Evolutionary conservation across 1,140 invertebrate genomes (phyloP).

Genomic region (Drosophila pseudoobscura): DNA sequence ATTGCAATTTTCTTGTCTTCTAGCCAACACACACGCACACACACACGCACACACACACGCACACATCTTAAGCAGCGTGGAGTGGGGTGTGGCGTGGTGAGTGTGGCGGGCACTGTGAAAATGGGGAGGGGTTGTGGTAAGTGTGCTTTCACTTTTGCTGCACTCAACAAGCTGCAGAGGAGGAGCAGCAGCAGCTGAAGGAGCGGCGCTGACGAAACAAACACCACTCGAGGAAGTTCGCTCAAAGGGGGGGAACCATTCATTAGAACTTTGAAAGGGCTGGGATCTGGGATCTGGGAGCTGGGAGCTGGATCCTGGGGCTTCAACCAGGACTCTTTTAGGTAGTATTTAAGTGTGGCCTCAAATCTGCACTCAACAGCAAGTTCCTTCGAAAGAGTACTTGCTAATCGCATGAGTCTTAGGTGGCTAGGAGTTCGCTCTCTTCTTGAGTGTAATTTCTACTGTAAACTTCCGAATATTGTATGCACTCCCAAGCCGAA

Average conservation of each 20-base stretch:
- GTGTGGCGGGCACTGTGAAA: background rate
- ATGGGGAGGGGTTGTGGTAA: slow-evolving; percentile 12
- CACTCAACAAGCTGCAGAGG: slow-evolving; percentile 39
- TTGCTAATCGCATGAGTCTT: too few species aligned
- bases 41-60: too few species aligned
- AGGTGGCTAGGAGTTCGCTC: too few species aligned
- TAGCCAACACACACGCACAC: slow-evolving; percentile 23
- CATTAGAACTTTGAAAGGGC: slow-evolving; percentile 11
- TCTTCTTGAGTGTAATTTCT: too few species aligned
- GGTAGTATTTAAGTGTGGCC: too few species aligned
- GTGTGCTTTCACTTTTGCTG: slow-evolving; percentile 71
- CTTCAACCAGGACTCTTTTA: background rate
- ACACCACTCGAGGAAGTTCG: slow-evolving; percentile 21
- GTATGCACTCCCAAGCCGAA: too few species aligned
- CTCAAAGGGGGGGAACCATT: slow-evolving; percentile 9
- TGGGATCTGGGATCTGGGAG: background rate
- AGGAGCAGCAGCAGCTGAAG: background rate
- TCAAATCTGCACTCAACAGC: too few species aligned
- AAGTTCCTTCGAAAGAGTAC: too few species aligned
- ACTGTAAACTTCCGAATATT: too few species aligned
- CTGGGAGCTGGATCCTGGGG: slow-evolving; percentile 4
- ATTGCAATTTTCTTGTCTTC: slow-evolving; percentile 78
- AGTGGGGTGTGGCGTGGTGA: slow-evolving; percentile 18
- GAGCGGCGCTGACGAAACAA: background rate
- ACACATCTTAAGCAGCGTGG: slow-evolving; percentile 3